Conservation (phyloP, 1,140 invertebrate genomes). For the Aphelenchoides fujianensis region DNA sequence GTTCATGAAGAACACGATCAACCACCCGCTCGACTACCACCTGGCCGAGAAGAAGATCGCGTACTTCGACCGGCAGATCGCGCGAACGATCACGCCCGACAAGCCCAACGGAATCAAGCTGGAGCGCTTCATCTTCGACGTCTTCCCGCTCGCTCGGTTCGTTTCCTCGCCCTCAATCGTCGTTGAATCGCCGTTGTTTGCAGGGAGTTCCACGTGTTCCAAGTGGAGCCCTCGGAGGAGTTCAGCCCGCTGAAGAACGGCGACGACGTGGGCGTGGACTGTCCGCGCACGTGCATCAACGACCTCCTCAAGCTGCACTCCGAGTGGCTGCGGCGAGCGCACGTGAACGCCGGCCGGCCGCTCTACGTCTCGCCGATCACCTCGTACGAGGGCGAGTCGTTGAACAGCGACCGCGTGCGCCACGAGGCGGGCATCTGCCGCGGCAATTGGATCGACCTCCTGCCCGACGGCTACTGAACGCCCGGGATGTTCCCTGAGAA, state of each 20-base stretch:
- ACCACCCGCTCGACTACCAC: constrained; percentile 74
- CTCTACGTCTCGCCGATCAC: constrained; percentile 22
- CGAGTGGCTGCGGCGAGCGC: constrained; percentile 77
- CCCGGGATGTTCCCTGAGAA: too few species aligned
- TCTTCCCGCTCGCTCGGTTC: constrained; percentile 82
- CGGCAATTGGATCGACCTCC: not conserved
- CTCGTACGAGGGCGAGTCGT: constrained; percentile 36
- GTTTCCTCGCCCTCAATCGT: constrained; percentile 41
- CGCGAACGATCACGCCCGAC: constrained; percentile 73
- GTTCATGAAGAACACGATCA: constrained; percentile 72
- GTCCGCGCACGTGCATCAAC: constrained; percentile 79
- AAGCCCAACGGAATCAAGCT: constrained; percentile 93
- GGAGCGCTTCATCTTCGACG: constrained; percentile 99
- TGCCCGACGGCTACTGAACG: too few species aligned
- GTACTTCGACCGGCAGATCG: constrained; percentile 74
- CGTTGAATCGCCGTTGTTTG: constrained; percentile 24
- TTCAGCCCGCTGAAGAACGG: constrained; percentile 96
- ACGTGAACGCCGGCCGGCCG: constrained; percentile 59
- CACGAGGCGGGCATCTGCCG: too few species aligned
- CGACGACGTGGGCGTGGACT: constrained; percentile 71
- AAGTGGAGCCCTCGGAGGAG: constrained; percentile 84
- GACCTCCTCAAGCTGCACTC: constrained; percentile 79
- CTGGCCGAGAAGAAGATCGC: constrained; percentile 97
- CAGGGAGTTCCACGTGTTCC: constrained; percentile 85
- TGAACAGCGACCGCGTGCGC: too few species aligned